Percentiles rank a stretch among this genome's conserved stretches.
Conservation (phyloP, 1,140 invertebrate species). For the Drepana arcuata region DNA sequence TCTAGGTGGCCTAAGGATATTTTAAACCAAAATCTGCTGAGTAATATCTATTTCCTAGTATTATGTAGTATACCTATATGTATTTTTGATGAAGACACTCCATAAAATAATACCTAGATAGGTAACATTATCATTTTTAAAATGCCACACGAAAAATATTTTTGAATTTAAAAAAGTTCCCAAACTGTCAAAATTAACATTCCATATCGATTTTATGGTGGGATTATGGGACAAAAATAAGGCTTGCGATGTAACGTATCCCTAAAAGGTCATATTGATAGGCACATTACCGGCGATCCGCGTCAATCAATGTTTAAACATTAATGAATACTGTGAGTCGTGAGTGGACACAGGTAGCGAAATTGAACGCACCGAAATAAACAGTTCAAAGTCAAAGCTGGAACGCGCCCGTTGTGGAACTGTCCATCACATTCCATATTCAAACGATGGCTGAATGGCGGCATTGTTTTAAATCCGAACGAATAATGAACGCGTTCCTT, state of each 20-base stretch:
- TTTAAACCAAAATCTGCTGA: no score
- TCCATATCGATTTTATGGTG: no score
- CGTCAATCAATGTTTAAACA: constrained; percentile 24
- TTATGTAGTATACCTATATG: no score
- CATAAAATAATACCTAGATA: no score
- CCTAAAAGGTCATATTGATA: constrained; percentile 21
- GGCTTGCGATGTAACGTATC: constrained; percentile 2
- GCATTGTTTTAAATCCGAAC: constrained; percentile 61
- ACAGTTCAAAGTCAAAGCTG: constrained; percentile 28
- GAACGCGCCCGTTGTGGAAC: constrained; percentile 20
- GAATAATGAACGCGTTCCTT: constrained; percentile 46
- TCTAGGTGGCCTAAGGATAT: no score
- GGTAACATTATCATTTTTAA: no score
- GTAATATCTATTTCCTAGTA: no score
- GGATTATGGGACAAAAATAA: no score
- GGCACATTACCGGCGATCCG: constrained; percentile 22
- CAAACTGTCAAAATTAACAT: no score
- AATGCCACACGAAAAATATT: no score
- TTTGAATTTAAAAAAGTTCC: no score
- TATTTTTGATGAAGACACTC: no score
- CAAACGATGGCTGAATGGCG: constrained; percentile 49
- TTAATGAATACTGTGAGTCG: constrained; percentile 28
- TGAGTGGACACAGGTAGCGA: constrained; percentile 30
- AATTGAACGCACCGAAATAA: constrained; percentile 28
- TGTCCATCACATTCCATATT: constrained; percentile 57